Base-by-base conservation (phyloP, 2,888 invertebrate species). In the Aphrophora alni region DNA sequence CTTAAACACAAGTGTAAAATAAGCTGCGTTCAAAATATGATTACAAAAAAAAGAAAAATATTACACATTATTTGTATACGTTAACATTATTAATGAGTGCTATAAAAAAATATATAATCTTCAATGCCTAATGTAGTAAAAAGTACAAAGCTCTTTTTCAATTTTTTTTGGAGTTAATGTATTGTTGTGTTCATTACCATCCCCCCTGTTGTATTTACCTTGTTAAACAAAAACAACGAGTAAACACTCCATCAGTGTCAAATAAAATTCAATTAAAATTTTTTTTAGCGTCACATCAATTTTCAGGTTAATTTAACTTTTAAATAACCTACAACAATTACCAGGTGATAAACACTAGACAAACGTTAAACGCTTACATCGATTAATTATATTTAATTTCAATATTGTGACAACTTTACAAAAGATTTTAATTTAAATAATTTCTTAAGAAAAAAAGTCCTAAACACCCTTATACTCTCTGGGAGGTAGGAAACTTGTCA, bases 351-450 rank as follows among this genome's bases (percentile, higher is more conserved):
- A 59, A 21, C 59, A 4, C 21, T 59, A 59, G 21, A 21, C 59
- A 59, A 59, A 59, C 59, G 21, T 59, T 59, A 4, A 12, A 5
- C 59, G 21, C 21, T 21, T n/a, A 21, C 21, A 59, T 44, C 44
- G 59, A 59, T 59, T 59, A 59, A 59, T 59, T 21, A 59, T 14
- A 21, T 21, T 21, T 5, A 59, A 21, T 1, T 21, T 59, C n/a
- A 59, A 59, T 59, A 59, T 59, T 59, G 59, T 59, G 59, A 59
- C 59, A 59, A n/a, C 21, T 59, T 59, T 59, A 59, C 59, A 59
- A 59, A 59, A 59, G 59, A 59, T 59, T 59, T 59, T 5, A 59
- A 59, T 59, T 59, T 59, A 59, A 59, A 59, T 59, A 59, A 59
- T 21, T 59, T 21, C 21, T 5, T 10, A 44, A 44, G 44, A 2